phyloP scores from a whole-genome alignment of 2,888 invertebrate species.

The Lepidonotus clava region DNA sequence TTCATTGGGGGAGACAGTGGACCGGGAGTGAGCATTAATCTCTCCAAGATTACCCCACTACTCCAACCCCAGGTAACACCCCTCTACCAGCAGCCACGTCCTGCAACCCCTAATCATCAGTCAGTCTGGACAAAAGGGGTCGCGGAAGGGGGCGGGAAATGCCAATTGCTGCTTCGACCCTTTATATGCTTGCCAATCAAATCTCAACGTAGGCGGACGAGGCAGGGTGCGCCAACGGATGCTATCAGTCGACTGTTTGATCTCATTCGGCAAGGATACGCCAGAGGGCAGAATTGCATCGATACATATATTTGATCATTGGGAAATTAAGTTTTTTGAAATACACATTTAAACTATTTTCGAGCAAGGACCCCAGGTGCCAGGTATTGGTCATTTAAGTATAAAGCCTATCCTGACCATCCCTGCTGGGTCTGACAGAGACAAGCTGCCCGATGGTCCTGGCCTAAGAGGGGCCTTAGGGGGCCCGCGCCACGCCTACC shows the following conservation, averaged over 20 bases:
- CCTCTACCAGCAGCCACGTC: background rate
- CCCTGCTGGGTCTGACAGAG: too few species aligned
- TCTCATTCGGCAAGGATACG: conserved; percentile 1
- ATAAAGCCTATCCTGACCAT: too few species aligned
- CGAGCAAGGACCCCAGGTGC: too few species aligned
- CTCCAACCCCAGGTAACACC: background rate
- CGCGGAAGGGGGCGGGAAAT: background rate
- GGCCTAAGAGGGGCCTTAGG: too few species aligned
- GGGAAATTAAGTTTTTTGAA: too few species aligned
- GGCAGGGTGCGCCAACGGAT: background rate
- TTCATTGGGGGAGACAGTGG: background rate
- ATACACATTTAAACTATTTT: too few species aligned
- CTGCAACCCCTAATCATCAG: background rate
- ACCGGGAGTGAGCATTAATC: background rate
- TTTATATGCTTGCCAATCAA: background rate
- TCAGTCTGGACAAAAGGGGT: background rate
- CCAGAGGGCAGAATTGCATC: background rate
- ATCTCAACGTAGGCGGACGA: background rate
- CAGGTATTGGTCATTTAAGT: too few species aligned
- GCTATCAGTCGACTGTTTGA: background rate
- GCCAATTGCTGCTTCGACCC: background rate
- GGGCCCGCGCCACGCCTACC: too few species aligned
- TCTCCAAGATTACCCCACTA: background rate
- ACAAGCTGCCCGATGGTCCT: too few species aligned
- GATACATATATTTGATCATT: too few species aligned